A percentile compares a stretch with the other conserved stretches of the same genome.
These are phyloP conservation scores for Palloptera scutellata DNA, from an alignment of 2,888 invertebrate species.

Conservation along the genomic window DNA sequence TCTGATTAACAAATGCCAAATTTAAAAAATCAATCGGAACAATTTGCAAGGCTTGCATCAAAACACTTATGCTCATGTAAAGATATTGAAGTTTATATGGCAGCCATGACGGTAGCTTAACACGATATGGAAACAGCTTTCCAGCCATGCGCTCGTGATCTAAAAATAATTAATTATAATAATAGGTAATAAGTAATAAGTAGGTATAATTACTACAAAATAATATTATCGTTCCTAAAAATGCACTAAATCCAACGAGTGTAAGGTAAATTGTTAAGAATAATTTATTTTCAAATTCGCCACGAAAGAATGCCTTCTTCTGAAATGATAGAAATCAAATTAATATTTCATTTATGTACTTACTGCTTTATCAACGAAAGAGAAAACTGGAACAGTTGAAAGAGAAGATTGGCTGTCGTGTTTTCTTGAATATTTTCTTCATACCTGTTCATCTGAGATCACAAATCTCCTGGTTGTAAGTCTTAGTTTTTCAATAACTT, in stretches of 20 bases:
- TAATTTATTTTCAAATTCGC: conserved; percentile 41
- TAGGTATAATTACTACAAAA: conserved; percentile 32
- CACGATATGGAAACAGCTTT: conserved; percentile 49
- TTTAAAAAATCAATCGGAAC: conserved; percentile 51
- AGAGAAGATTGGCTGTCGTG: too few species aligned
- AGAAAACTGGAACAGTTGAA: too few species aligned
- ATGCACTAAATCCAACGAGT: conserved; percentile 33
- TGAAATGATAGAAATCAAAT: conserved; percentile 26
- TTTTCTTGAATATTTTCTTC: not conserved
- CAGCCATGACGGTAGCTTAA: conserved; percentile 43
- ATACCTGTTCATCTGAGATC: conserved; percentile 37
- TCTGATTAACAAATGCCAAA: conserved; percentile 50
- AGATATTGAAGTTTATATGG: conserved; percentile 39
- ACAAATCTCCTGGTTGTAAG: conserved; percentile 36
- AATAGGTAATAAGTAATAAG: not conserved
- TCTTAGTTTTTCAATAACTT: conserved; percentile 34
- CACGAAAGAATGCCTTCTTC: conserved; percentile 31
- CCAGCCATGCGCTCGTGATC: conserved; percentile 39
- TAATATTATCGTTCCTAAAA: conserved; percentile 31
- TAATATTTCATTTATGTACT: too few species aligned
- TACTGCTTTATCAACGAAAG: too few species aligned
- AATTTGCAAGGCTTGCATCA: conserved; percentile 44
- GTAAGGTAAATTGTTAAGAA: conserved; percentile 32
- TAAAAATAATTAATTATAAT: not conserved
- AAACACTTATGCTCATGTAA: conserved; percentile 46